Evolutionary conservation across 1,140 invertebrate genomes (phyloP), one percentile per base, ranked within the genome.

Genomic region (Brachionus asplanchnoidis): DNA sequence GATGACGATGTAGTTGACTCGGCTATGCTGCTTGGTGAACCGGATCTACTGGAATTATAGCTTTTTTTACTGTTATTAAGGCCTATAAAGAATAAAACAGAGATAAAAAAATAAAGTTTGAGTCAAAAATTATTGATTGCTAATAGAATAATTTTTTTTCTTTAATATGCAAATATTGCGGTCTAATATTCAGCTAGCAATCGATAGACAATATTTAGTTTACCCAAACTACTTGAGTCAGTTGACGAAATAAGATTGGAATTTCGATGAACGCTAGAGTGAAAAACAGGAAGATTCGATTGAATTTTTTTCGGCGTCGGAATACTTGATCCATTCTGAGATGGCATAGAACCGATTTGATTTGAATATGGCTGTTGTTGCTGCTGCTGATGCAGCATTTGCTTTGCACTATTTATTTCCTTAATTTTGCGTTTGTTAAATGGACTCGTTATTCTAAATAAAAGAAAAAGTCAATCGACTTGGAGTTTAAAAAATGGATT

Each of bases 341-440:
- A 42, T 73, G 32, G 68, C 8, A 20, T 9, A 17, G 68, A 42
- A 14, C 20, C 42, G 12, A 46, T 28, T 77, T 50, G 42, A 17
- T 17, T 32, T 40, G 26, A 36, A 73, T 44, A n/a, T 50, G 42
- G 20, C 11, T 14, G 53, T 28, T 53, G 78, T 12, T 60, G 65
- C 79, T 60, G 65, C 79, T 60, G 79, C 36, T 82, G 79, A 36
- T 82, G 79, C 53, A 82, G 79, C 79, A 82, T 23, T 23, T 82
- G 50, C 32, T 68, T 82, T 11, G 50, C 17, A 20, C 14, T 17
- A 7, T 60, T 60, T 44, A 68, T 44, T 82, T 82, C 79, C 40
- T 82, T 82, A 68, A 82, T 68, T 68, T 82, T 82, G 17, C 79
- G 79, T 68, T 82, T 82, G 53, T 82, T 82, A n/a, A 82, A 82